Evolutionary conservation across 2,888 invertebrate species (phyloP), one percentile per base, ranked within the genome.

Genomic region (Drosophila formosana): DNA sequence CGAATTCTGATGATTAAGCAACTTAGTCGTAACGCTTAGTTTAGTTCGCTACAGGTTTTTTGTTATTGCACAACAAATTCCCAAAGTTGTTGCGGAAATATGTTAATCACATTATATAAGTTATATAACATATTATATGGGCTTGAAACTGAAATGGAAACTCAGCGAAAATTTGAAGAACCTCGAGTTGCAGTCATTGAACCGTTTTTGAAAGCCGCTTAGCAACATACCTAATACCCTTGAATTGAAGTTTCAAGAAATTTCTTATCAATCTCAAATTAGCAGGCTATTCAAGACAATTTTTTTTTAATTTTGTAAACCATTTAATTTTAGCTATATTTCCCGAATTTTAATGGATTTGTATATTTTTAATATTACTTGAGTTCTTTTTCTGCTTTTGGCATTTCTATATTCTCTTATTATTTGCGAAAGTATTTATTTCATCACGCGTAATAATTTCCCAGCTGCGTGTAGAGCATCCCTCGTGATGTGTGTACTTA

Each of bases 121-220:
- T 4, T 4, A 37, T 18, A 13, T 51, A 51, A 41, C 8, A 34
- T n/a, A 51, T 7, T 51, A 41, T 13, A 28, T 41, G 9, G 8
- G 23, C 1, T 13, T 13, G 9, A 34, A 32, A 56, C 39, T 73
- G 9, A 32, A 50, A 58, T 41, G 1, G 7, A 3, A 57, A n/a
- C 37, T 75, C 52, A 69, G 63, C 63, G 3, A 39, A 65, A 75
- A 57, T 18, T 3, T 7, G 5, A 28, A 18, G 13, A n/a, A 26
- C 45, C 11, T 41, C 13, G 8, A 64, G 30, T 43, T 43, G 37
- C 47, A 66, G 57, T 53, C 77, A 63, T 51, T 72, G 64, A 83
- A 72, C 72, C 50, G 49, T 13, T 6, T 7, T n/a, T 4, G 1
- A 11, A 2, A 8, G 2, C 0, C 1, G n/a, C 4, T 9, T 25